Percentiles rank a stretch among this genome's conserved stretches.
Conservation (phyloP, 1,140 invertebrate species). For the Meloidogyne exigua region DNA sequence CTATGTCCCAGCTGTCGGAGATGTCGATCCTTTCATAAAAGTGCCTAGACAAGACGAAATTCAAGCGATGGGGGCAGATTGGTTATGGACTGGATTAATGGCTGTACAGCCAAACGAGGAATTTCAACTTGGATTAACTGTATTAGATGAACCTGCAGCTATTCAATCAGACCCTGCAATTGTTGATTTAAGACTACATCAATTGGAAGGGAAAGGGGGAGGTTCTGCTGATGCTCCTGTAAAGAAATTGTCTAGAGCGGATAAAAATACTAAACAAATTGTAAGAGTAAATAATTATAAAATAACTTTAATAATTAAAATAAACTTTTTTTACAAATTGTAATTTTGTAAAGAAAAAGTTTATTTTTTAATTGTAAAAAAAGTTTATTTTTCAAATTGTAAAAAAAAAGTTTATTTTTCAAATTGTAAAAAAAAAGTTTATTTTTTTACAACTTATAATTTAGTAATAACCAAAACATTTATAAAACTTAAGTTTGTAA, state of each 20-base stretch:
- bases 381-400: too few species aligned
- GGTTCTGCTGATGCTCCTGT: conserved; percentile 71
- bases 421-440: too few species aligned
- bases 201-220: conserved; percentile 74
- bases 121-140: conserved; percentile 76
- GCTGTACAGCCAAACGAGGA: conserved; percentile 72
- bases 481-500: too few species aligned
- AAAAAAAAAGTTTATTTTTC: too few species aligned
- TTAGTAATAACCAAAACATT: too few species aligned
- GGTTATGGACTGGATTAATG: conserved; percentile 69
- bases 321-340: too few species aligned
- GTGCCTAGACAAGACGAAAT: conserved; percentile 64
- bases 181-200: conserved; percentile 84
- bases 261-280: conserved; percentile 79
- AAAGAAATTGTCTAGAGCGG: conserved; percentile 79
- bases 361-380: too few species aligned
- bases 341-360: too few species aligned
- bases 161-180: conserved; percentile 92
- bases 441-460: too few species aligned
- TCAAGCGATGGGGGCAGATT: neutral
- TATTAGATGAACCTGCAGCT: conserved; percentile 89
- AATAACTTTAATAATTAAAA: neutral
- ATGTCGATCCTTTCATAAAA: conserved; percentile 96
- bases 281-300: neutral
- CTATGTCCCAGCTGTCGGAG: conserved; percentile 93